Evolutionary conservation across 2,888 invertebrate species (phyloP).

Genomic region (Herminia tarsipennalis): DNA sequence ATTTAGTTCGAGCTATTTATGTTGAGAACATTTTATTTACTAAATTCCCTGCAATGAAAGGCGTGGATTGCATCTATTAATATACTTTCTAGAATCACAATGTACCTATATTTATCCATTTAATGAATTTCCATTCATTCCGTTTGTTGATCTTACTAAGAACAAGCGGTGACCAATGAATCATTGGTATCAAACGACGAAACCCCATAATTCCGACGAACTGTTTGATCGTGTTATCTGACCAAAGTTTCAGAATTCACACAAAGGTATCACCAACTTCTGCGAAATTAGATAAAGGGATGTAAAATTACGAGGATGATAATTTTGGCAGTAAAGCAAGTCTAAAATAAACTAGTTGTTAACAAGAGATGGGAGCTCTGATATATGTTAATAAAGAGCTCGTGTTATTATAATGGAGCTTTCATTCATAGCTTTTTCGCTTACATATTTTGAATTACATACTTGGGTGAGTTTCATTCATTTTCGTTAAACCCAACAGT

Average conservation of each 20-base stretch:
- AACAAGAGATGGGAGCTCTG: constrained; percentile 47
- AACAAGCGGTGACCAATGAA: constrained; percentile 13
- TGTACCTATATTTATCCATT: too few relatives aligned
- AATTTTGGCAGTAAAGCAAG: constrained; percentile 69
- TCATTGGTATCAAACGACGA: constrained; percentile 39
- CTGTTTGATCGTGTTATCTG: constrained; percentile 61
- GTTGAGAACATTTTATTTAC: too few relatives aligned
- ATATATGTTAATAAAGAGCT: too few relatives aligned
- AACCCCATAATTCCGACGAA: constrained; percentile 47
- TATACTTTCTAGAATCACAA: too few relatives aligned
- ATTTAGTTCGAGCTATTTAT: too few relatives aligned
- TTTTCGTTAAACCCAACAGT: too few relatives aligned
- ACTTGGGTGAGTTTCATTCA: too few relatives aligned
- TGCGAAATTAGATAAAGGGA: constrained; percentile 78
- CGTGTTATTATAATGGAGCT: too few relatives aligned
- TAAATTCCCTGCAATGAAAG: too few relatives aligned
- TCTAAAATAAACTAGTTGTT: constrained; percentile 58
- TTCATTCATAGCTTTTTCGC: too few relatives aligned
- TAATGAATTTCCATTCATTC: too few relatives aligned
- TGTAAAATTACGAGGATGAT: constrained; percentile 77
- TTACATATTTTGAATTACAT: background rate
- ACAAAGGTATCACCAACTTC: constrained; percentile 75
- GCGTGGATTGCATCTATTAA: too few relatives aligned
- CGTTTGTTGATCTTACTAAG: background rate
- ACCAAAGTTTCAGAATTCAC: constrained; percentile 55